A percentile compares a stretch with the other conserved stretches of the same genome.
Conservation (phyloP, 1,140 invertebrate genomes). For the Sycobia sp. region DNA sequence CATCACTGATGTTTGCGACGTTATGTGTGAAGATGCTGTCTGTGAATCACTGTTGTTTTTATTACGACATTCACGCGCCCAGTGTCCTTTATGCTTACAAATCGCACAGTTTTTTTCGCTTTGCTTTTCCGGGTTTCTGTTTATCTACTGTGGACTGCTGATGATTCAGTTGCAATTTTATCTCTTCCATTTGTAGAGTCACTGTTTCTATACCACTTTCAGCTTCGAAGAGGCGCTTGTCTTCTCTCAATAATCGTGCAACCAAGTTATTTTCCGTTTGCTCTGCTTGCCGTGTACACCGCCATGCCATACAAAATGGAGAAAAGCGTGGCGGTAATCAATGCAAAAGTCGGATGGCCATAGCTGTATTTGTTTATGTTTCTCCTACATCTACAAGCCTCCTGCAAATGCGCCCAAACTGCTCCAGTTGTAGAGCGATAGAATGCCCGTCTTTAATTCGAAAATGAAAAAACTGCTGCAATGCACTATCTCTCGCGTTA, state of each 20-base stretch:
- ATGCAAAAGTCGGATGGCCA: neutral
- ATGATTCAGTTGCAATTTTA: neutral
- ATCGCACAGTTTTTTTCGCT: conserved; percentile 11
- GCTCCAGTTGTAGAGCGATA: conserved; percentile 8
- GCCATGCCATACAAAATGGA: conserved; percentile 15
- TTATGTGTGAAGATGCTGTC: no score
- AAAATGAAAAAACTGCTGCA: conserved; percentile 19
- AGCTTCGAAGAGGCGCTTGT: conserved; percentile 10
- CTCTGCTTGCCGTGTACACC: conserved; percentile 14
- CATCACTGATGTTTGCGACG: neutral
- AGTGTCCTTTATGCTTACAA: conserved; percentile 17
- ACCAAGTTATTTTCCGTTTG: conserved; percentile 6
- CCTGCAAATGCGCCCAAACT: conserved; percentile 16
- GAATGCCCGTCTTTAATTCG: neutral
- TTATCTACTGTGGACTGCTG: neutral
- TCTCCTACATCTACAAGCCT: conserved; percentile 16
- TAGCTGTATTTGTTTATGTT: neutral
- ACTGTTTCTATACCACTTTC: neutral
- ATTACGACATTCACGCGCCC: conserved; percentile 6
- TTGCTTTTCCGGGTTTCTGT: neutral
- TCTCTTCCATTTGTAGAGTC: conserved; percentile 10
- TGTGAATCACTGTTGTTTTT: neutral
- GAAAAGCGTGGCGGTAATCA: conserved; percentile 13
- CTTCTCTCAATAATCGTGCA: conserved; percentile 7
- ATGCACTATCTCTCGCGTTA: conserved; percentile 6